phyloP scores from a whole-genome alignment of 2,797 vertebrate genomes.

The Trachurus trachurus region DNA sequence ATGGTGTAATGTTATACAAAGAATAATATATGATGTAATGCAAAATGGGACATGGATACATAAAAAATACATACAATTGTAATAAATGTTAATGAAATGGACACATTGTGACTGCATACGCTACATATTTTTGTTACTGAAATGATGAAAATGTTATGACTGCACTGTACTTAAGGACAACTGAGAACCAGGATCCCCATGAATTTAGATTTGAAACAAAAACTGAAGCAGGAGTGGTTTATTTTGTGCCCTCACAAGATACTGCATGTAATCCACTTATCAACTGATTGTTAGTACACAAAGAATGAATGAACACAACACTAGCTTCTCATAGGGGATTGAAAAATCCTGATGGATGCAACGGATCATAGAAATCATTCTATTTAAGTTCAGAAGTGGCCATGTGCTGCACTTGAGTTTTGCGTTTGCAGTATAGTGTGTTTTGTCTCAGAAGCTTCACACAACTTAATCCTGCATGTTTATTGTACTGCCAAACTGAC shows the following conservation, averaged over 20 bases:
- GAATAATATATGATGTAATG: not conserved
- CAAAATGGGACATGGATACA: not conserved
- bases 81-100: conserved; percentile 10
- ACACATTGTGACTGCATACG: not conserved
- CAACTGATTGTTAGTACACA: not conserved
- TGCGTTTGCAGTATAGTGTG: not conserved
- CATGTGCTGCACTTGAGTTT: not conserved
- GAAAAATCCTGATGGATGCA: not conserved
- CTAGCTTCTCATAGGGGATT: not conserved
- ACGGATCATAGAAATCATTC: not conserved
- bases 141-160: not conserved
- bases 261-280: conserved; percentile 1
- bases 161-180: not conserved
- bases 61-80: not conserved
- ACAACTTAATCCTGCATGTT: not conserved
- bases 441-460: not conserved
- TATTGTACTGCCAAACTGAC: not conserved
- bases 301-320: not conserved
- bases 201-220: not conserved
- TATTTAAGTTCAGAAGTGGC: not conserved
- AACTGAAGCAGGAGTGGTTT: not conserved
- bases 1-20: conserved; percentile 14
- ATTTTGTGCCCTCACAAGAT: not conserved
- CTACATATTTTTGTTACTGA: conserved; percentile 26
- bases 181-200: not conserved